Conservation (phyloP, 1,140 invertebrate genomes). For the Euborellia annulipes region DNA sequence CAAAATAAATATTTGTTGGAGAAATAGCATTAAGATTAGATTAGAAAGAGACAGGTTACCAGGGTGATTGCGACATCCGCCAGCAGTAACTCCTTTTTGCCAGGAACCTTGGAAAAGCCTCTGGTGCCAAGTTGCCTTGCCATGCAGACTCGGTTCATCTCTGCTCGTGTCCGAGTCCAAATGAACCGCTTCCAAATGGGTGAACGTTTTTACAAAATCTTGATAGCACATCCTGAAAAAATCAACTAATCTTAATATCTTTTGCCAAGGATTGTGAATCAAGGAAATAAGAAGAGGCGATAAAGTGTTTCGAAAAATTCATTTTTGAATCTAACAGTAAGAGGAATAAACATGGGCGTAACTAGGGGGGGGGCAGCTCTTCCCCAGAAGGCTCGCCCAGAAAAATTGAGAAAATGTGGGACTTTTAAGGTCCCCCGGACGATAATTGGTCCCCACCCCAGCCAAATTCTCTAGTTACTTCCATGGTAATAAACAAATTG, state of each 20-base stretch:
- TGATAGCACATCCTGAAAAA: conserved; percentile 56
- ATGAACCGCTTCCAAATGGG: conserved; percentile 71
- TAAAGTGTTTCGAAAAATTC: neutral
- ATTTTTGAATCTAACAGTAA: no score
- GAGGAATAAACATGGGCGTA: no score
- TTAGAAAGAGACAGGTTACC: conserved; percentile 28
- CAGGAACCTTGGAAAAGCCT: conserved; percentile 71
- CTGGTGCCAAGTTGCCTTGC: conserved; percentile 71
- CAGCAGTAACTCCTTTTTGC: conserved; percentile 75
- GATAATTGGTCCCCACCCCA: no score
- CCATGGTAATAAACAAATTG: no score
- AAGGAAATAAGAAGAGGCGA: no score
- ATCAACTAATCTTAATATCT: no score
- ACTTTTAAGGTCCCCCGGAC: no score
- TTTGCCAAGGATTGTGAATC: no score
- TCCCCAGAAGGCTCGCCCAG: no score
- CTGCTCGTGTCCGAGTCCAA: conserved; percentile 70
- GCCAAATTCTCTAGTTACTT: no score
- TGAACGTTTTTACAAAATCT: conserved; percentile 72
- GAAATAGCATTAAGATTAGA: conserved; percentile 8
- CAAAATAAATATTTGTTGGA: neutral
- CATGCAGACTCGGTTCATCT: conserved; percentile 64
- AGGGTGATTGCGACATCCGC: conserved; percentile 79
- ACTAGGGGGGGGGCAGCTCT: no score
- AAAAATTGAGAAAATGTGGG: no score